Evolutionary conservation across 1,140 invertebrate species (phyloP).

Genomic region (Drosophila pachea): DNA sequence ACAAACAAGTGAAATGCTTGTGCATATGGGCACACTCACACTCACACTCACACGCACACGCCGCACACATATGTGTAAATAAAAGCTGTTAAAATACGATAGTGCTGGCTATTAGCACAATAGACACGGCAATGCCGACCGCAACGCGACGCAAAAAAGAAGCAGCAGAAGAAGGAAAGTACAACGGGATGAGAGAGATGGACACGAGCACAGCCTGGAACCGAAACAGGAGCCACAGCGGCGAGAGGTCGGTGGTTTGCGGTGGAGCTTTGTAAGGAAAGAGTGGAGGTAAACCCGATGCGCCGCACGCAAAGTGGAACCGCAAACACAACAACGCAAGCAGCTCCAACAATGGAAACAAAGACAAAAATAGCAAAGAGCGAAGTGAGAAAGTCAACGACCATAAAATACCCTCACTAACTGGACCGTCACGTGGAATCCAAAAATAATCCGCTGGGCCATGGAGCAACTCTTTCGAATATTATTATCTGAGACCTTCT

Average conservation of each 20-base stretch:
- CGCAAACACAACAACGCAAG: conserved; percentile 68
- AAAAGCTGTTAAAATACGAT: conserved; percentile 76
- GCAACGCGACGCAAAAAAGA: conserved; percentile 46
- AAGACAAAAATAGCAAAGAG: conserved; percentile 37
- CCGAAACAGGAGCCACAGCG: not conserved
- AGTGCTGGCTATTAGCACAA: conserved; percentile 74
- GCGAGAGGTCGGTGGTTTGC: not conserved
- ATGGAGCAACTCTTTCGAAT: not conserved
- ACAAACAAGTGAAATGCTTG: conserved; percentile 48
- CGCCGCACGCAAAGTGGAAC: conserved; percentile 64
- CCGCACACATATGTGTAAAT: conserved; percentile 54
- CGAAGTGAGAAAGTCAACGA: conserved; percentile 12
- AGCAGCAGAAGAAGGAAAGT: not conserved
- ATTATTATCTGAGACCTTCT: not conserved
- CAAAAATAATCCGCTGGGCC: too few relatives aligned
- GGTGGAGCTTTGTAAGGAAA: not conserved
- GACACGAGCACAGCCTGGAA: conserved; percentile 6
- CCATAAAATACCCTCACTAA: conserved; percentile 12
- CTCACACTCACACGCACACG: not conserved
- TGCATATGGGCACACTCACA: not conserved
- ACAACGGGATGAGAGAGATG: conserved; percentile 2
- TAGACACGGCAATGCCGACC: conserved; percentile 58
- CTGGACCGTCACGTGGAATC: too few relatives aligned
- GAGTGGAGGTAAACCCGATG: conserved; percentile 15
- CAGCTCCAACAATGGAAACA: conserved; percentile 60